These are phyloP conservation scores for Homarus gammarus DNA, from an alignment of 2,888 invertebrate species.

Conservation along the genomic window DNA sequence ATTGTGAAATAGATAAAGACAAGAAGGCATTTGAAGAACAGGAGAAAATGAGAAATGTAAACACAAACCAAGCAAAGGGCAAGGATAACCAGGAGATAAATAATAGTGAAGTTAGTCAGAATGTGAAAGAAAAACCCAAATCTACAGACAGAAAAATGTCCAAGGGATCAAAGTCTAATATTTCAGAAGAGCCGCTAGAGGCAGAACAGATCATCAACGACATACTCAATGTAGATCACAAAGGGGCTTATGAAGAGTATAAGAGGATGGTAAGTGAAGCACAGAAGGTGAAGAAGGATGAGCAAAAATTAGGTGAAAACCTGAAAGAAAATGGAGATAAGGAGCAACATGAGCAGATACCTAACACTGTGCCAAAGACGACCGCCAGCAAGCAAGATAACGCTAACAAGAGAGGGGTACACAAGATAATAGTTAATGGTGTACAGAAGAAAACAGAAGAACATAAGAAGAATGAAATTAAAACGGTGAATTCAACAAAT, in stretches of 20 bases:
- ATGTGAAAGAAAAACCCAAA: neutral
- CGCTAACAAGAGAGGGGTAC: neutral
- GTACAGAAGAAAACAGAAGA: neutral
- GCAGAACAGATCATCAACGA: slow-evolving; percentile 41
- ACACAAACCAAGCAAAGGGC: neutral
- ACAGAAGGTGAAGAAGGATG: neutral
- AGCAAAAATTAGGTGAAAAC: neutral
- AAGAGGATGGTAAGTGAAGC: slow-evolving; percentile 40
- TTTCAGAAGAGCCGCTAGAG: slow-evolving; percentile 26
- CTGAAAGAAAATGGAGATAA: neutral
- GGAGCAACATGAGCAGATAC: neutral
- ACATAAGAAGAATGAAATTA: neutral
- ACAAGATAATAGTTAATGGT: neutral
- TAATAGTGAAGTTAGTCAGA: neutral
- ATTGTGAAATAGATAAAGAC: slow-evolving; percentile 29
- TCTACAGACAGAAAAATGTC: neutral
- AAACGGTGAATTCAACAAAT: neutral
- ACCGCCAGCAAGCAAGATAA: neutral
- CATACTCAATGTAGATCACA: slow-evolving; percentile 45
- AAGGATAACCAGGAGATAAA: neutral
- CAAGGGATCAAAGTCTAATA: neutral
- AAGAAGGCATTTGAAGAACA: slow-evolving; percentile 48
- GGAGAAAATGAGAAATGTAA: slow-evolving; percentile 8
- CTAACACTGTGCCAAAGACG: neutral
- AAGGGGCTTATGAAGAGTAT: slow-evolving; percentile 61